Base-by-base conservation (phyloP, 2,797 vertebrate genomes). In the Platalea minor region DNA sequence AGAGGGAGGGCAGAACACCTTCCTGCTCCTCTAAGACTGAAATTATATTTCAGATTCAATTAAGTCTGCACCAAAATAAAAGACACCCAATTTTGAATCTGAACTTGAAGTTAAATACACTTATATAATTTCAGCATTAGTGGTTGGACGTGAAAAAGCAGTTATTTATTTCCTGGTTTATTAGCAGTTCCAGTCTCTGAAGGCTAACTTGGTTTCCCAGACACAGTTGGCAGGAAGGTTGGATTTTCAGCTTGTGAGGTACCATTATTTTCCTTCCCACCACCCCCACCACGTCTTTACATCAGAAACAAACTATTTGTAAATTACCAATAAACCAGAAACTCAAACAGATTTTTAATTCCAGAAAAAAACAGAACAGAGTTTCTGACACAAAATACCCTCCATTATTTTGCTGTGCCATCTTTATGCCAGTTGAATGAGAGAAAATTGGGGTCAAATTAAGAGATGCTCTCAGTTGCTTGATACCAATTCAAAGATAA, bases 371-470 rank as follows among this genome's bases (percentile, higher is more conserved):
- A 7, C 11, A 2, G 6, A 80, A 26, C 10, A 19, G 37, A 14
- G 3, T 85, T 82, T 54, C 61, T 77, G 21, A 79, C 68, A 41
- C 9, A 85, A 80, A 92, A 63, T 21, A 35, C 7, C 3, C 39
- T 39, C 21, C 10, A 4, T 67, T 89, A 54, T 51, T 78, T 73
- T 28, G 5, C 21, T 65, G 2, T 11, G 17, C 26, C 39, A 33
- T 45, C 18, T 77, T 89, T 74, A 77, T 68, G n/a, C 12, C 33
- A 60, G 25, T 6, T 28, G 45, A 90, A 46, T 3, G 53, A 31
- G 8, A 72, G 61, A 85, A 91, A 92, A 74, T 39, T 56, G 3
- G 28, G n/a, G 45, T 87, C 46, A 79, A 51, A 95, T 81, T 89
- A 59, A 72, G 61, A 64, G n/a, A 4, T 39, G 9, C 10, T 65